These are phyloP conservation scores for Monarcha castaneiventris DNA, from an alignment of 2,113 vertebrate species.

Conservation along the genomic window DNA sequence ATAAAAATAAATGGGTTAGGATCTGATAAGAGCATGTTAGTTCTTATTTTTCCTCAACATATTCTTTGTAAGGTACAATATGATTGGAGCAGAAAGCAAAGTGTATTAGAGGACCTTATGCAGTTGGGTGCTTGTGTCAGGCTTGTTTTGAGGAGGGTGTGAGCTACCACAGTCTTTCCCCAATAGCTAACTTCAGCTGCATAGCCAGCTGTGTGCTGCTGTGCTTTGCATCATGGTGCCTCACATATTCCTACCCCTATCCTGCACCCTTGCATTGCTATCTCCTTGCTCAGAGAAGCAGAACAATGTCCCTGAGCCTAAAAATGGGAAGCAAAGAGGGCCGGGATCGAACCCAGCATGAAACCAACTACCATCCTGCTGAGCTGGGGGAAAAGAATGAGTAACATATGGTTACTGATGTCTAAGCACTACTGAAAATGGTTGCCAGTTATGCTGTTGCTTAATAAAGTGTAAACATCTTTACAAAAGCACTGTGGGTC, in stretches of 20 bases:
- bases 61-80: background rate
- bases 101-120: background rate
- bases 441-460: background rate
- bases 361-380: background rate
- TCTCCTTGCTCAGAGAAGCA: background rate
- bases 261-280: background rate
- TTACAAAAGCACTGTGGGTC: background rate
- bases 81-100: background rate
- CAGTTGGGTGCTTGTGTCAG: background rate
- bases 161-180: background rate
- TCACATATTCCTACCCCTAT: background rate
- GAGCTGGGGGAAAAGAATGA: background rate
- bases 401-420: background rate
- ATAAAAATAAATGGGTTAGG: background rate
- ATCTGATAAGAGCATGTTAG: background rate
- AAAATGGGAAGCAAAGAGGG: background rate
- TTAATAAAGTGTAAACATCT: background rate
- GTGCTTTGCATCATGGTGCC: background rate
- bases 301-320: background rate
- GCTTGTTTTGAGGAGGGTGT: background rate
- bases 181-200: background rate
- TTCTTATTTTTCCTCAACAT: background rate
- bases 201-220: background rate
- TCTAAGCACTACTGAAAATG: background rate
- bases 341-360: background rate